Conservation (phyloP, 2,888 invertebrate genomes). For the Pediacus dermestoides region DNA sequence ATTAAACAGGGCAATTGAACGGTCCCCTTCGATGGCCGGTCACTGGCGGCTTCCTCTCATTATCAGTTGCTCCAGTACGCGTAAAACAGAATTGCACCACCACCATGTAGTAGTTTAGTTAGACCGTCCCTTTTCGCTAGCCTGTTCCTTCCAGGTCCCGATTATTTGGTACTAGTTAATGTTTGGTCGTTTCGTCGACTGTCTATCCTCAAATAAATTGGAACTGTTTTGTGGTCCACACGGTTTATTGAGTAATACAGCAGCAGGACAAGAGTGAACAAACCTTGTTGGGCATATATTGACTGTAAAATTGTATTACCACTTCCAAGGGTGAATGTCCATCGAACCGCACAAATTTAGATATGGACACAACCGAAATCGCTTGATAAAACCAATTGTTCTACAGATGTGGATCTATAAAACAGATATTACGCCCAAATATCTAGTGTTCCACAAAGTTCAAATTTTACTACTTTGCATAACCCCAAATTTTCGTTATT, state of each 20-base stretch:
- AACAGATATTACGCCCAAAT: too few relatives aligned
- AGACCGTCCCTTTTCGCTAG: slow-evolving; percentile 9
- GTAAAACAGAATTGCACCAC: slow-evolving; percentile 27
- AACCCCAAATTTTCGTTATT: too few relatives aligned
- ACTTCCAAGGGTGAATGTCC: background rate
- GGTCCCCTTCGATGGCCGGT: slow-evolving; percentile 9
- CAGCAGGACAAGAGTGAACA: slow-evolving; percentile 14
- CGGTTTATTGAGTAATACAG: slow-evolving; percentile 29
- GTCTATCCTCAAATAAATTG: slow-evolving; percentile 33
- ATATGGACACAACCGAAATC: too few relatives aligned
- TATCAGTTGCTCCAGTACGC: slow-evolving; percentile 32
- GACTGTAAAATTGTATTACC: slow-evolving; percentile 22
- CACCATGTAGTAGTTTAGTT: slow-evolving; percentile 13
- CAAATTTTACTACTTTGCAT: too few relatives aligned
- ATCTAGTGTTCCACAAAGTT: too few relatives aligned
- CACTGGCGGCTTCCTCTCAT: slow-evolving; percentile 19
- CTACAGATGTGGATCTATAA: too few relatives aligned
- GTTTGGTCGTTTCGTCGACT: slow-evolving; percentile 25
- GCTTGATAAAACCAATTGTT: too few relatives aligned
- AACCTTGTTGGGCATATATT: slow-evolving; percentile 17
- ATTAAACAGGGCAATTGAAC: slow-evolving; percentile 22
- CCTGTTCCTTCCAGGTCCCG: slow-evolving; percentile 15
- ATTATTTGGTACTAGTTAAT: slow-evolving; percentile 23
- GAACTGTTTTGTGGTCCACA: slow-evolving; percentile 30
- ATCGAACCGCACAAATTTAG: slow-evolving; percentile 25